Evolutionary conservation across 2,888 invertebrate species (phyloP), one percentile per base, ranked within the genome.

Genomic region (Ceramica pisi): DNA sequence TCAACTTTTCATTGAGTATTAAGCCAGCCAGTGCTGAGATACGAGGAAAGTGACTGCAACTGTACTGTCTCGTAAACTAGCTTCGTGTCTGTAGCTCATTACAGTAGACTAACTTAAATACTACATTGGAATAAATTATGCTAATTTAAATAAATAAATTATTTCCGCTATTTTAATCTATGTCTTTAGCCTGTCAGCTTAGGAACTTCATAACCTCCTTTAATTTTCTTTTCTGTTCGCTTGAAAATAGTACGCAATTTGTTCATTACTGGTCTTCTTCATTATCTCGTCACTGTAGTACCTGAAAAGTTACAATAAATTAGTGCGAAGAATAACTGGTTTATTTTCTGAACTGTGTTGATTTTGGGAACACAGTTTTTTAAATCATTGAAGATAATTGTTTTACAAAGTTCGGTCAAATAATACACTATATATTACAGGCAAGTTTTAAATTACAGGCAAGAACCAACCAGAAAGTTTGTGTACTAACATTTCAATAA

Each of bases 271-370:
- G 10, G 19, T 66, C 9, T 2, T 14, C 14, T 19, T 61, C 9
- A 0, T 16, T 7, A 10, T 23, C 1, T 4, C 21, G 21, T 9
- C 23, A 44, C 8, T 23, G 16, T n/a, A 31, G 8, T n/a, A 10
- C 8, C 59, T 70, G 41, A 10, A 70, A 71, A 41, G 0, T 31
- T 31, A 14, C 3, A 23, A 21, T 2, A 57, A n/a, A 21, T 70
- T 14, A 41, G 19, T 57, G 0, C 31, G 0, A 19, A 10, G 0
- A 50, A 21, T 26, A 19, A 4, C 16, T 66, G 21, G 5, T 41
- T 41, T n/a, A 51, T 53, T 53, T 38, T 26, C 0, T 46, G 9
- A 23, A 21, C 21, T 19, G 6, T 7, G 1, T 23, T 26, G 12
- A 19, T 44, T 35, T 10, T 31, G 16, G 46, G 16, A 8, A 59